Evolutionary conservation across 2,113 vertebrate species (phyloP).

Genomic region (Oryzias curvinotus): DNA sequence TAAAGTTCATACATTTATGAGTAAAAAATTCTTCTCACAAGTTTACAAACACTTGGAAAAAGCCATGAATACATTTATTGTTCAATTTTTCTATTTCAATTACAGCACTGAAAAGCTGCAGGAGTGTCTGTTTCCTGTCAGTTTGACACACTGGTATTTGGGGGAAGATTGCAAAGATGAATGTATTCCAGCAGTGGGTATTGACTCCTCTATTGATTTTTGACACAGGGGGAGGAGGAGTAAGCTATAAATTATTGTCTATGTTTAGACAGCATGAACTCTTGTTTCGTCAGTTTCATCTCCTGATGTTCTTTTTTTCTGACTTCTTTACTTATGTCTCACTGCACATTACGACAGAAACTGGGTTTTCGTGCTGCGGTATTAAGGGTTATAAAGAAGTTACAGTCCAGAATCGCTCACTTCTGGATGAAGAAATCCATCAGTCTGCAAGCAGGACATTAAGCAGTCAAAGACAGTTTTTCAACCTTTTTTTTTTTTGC

Average conservation of each 20-base stretch:
- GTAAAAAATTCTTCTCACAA: too few relatives aligned
- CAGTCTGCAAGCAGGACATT: too few relatives aligned
- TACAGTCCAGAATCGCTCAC: too few relatives aligned
- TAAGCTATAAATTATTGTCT: conserved; percentile 60
- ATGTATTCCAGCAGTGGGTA: conserved; percentile 57
- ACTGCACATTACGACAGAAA: neutral
- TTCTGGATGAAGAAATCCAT: too few relatives aligned
- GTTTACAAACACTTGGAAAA: too few relatives aligned
- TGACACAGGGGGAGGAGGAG: conserved; percentile 39
- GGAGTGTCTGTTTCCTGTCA: conserved; percentile 24
- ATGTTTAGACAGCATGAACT: conserved; percentile 38
- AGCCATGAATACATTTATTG: neutral
- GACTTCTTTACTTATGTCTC: neutral
- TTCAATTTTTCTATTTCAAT: conserved; percentile 21
- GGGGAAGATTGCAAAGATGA: conserved; percentile 42
- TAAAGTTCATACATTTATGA: too few relatives aligned
- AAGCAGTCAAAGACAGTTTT: too few relatives aligned
- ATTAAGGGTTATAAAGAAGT: too few relatives aligned
- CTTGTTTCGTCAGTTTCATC: conserved; percentile 25
- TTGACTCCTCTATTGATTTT: conserved; percentile 73
- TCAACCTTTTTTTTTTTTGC: too few relatives aligned
- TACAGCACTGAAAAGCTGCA: conserved; percentile 19
- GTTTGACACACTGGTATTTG: conserved; percentile 39
- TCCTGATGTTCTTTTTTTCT: conserved; percentile 2
- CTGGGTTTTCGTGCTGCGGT: neutral